Evolutionary conservation across 1,140 invertebrate genomes (phyloP).

Genomic region (Drosophila prosaltans): DNA sequence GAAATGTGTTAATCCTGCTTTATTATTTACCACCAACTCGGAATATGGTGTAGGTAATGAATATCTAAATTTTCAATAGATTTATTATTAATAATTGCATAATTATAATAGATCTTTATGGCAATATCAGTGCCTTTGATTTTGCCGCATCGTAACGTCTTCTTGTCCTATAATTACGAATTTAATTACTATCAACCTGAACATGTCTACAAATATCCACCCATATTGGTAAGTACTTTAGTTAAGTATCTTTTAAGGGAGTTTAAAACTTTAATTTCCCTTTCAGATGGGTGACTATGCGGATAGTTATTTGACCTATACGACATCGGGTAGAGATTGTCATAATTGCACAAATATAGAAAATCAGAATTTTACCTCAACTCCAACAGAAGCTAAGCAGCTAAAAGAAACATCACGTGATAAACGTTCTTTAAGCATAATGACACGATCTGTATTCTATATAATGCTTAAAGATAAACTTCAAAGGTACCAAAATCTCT

Average conservation of each 20-base stretch:
- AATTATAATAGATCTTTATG: conserved; percentile 4
- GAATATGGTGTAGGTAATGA: conserved; percentile 50
- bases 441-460: conserved; percentile 66
- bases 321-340: conserved; percentile 34
- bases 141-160: conserved; percentile 88
- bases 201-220: conserved; percentile 68
- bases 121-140: conserved; percentile 87
- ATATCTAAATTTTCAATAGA: neutral
- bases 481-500: no score
- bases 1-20: neutral
- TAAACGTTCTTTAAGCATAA: conserved; percentile 44
- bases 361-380: neutral
- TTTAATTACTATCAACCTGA: conserved; percentile 86
- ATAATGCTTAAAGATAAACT: conserved; percentile 66
- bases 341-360: neutral
- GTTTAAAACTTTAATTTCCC: neutral
- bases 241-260: conserved; percentile 8
- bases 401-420: conserved; percentile 17
- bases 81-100: neutral
- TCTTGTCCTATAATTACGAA: conserved; percentile 90
- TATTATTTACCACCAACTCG: conserved; percentile 49
- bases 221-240: conserved; percentile 61
- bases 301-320: conserved; percentile 68
- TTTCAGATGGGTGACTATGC: conserved; percentile 59
- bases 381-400: neutral